phyloP scores from a whole-genome alignment of 2,888 invertebrate species.

The Polydesmus complanatus region DNA sequence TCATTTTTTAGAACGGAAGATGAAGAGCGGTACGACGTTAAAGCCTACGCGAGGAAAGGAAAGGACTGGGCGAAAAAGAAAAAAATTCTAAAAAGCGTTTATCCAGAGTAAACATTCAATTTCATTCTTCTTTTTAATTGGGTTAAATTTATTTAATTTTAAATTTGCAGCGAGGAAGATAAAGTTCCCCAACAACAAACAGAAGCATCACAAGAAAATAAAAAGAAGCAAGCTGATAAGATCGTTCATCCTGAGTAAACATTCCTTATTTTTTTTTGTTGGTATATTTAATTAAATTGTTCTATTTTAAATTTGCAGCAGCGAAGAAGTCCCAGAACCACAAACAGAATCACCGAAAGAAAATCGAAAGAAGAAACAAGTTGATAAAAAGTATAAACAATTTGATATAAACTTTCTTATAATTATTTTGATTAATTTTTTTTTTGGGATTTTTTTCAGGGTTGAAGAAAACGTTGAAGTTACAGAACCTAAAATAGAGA shows the following conservation, averaged over 20 bases:
- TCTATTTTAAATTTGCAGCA: not conserved
- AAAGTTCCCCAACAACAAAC: not conserved
- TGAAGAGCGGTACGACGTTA: slow-evolving; percentile 64
- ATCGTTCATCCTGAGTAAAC: slow-evolving; percentile 43
- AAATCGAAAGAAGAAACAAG: too few species aligned
- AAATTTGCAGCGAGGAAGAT: not conserved
- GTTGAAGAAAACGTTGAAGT: too few species aligned
- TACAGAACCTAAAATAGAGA: not conserved
- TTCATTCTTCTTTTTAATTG: too few species aligned
- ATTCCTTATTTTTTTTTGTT: not conserved
- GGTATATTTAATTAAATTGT: slow-evolving; percentile 4
- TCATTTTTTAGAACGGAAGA: slow-evolving; percentile 41
- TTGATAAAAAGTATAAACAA: too few species aligned
- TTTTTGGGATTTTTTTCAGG: too few species aligned
- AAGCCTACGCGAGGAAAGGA: slow-evolving; percentile 57
- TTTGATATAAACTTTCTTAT: too few species aligned
- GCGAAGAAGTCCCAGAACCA: not conserved
- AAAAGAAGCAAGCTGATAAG: too few species aligned
- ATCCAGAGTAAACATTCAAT: slow-evolving; percentile 30
- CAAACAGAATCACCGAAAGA: too few species aligned
- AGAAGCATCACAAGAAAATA: too few species aligned
- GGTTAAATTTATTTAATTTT: slow-evolving; percentile 7
- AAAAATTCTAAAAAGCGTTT: slow-evolving; percentile 65
- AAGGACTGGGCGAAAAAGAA: slow-evolving; percentile 57
- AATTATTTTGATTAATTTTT: too few species aligned